A percentile compares a stretch with the other conserved stretches of the same genome.
These are phyloP conservation scores for Nothoprocta pentlandii DNA, from an alignment of 2,113 vertebrate species.

Conservation along the genomic window DNA sequence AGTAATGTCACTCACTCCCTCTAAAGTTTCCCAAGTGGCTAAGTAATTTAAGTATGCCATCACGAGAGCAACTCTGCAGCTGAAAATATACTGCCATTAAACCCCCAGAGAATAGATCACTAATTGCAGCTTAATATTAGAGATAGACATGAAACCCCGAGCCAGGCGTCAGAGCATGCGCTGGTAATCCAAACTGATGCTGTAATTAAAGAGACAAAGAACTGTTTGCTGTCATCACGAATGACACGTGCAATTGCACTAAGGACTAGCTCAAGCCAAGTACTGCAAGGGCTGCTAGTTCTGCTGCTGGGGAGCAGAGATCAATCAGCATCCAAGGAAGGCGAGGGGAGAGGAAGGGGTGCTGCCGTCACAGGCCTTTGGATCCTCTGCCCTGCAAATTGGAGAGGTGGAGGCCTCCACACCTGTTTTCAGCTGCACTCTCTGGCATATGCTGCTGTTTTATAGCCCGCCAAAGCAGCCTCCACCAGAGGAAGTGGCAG, in stretches of 20 bases:
- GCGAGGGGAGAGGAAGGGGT: background rate
- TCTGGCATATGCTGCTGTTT: background rate
- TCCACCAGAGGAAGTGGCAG: background rate
- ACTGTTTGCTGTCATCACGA: background rate
- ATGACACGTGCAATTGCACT: background rate
- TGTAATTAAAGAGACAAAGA: slow-evolving; percentile 12
- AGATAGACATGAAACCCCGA: slow-evolving; percentile 44
- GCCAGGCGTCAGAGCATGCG: background rate
- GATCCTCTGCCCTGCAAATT: background rate
- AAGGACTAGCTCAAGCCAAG: background rate
- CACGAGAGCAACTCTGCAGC: slow-evolving; percentile 62
- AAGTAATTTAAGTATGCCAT: slow-evolving; percentile 73
- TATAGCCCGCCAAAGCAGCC: background rate
- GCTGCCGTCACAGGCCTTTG: background rate
- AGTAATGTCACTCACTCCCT: slow-evolving; percentile 59
- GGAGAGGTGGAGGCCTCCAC: background rate
- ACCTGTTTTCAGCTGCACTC: background rate
- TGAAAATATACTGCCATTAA: slow-evolving; percentile 72
- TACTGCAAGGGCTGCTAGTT: background rate
- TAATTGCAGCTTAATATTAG: slow-evolving; percentile 71
- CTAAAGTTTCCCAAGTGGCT: slow-evolving; percentile 64
- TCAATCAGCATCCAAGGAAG: background rate
- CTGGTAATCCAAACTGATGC: background rate
- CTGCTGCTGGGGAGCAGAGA: background rate
- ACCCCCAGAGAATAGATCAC: slow-evolving; percentile 63